phyloP scores from a whole-genome alignment of 2,797 vertebrate species.

The Phoeniculus purpureus region DNA sequence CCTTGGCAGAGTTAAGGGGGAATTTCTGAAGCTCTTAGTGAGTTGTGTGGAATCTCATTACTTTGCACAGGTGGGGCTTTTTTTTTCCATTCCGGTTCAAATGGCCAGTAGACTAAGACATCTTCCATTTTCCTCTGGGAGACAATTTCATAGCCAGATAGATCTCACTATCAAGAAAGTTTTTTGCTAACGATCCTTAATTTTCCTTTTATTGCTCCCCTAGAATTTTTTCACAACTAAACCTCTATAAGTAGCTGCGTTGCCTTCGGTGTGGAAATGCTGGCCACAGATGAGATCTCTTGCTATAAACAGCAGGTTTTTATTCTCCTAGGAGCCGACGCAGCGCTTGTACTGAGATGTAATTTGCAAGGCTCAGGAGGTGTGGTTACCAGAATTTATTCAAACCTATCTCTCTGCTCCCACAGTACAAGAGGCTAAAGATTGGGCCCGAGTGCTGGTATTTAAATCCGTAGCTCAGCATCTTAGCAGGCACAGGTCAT shows the following conservation, averaged over 20 bases:
- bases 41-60: background rate
- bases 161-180: background rate
- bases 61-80: background rate
- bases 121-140: background rate
- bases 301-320: conserved; percentile 23
- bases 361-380: background rate
- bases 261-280: background rate
- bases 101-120: background rate
- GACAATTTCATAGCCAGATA: background rate
- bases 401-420: background rate
- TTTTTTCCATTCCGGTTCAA: conserved; percentile 17
- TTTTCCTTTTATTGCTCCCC: conserved; percentile 16
- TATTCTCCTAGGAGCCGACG: conserved; percentile 11
- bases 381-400: conserved; percentile 16
- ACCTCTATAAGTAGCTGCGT: conserved; percentile 8
- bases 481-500: background rate
- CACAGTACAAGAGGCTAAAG: background rate
- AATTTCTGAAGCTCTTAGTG: background rate
- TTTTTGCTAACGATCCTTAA: conserved; percentile 13
- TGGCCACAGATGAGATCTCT: conserved; percentile 15
- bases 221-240: conserved; percentile 42
- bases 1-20: background rate
- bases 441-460: background rate
- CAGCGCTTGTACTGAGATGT: background rate
- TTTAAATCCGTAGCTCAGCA: background rate